Conservation (phyloP, 1,140 invertebrate genomes). For the Drosophila carrolli region DNA sequence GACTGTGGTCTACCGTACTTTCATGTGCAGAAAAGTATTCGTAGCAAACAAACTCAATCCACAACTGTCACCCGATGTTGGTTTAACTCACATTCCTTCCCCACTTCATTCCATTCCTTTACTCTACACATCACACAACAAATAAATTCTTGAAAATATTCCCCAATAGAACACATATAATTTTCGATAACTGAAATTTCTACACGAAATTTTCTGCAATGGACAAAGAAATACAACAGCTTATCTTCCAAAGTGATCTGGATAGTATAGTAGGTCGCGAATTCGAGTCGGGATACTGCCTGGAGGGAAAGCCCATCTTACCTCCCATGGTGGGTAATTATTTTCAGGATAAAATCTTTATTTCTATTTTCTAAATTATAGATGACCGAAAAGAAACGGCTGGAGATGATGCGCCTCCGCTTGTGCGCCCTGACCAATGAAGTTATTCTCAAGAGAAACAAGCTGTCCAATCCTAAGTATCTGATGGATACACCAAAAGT, state of each 20-base stretch:
- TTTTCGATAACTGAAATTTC: constrained; percentile 30
- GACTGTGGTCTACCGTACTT: background rate
- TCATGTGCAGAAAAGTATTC: background rate
- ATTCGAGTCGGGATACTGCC: constrained; percentile 30
- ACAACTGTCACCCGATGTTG: constrained; percentile 9
- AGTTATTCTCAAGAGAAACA: background rate
- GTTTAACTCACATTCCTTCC: constrained; percentile 2
- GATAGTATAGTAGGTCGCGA: background rate
- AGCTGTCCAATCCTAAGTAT: background rate
- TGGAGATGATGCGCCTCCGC: constrained; percentile 46
- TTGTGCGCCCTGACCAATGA: constrained; percentile 38
- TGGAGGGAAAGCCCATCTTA: constrained; percentile 42
- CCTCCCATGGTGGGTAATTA: constrained; percentile 46
- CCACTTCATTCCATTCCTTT: constrained; percentile 27
- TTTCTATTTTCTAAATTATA: background rate
- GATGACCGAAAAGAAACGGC: constrained; percentile 46
- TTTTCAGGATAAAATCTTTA: background rate
- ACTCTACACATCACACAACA: constrained; percentile 22
- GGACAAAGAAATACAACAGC: constrained; percentile 17
- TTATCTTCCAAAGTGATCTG: background rate
- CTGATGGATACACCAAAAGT: background rate
- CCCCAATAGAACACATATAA: constrained; percentile 3
- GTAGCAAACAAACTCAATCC: constrained; percentile 16
- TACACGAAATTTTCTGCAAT: constrained; percentile 32
- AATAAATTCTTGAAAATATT: constrained; percentile 29